Conservation (phyloP, 2,797 vertebrate species). For the Distichodus sexfasciatus region DNA sequence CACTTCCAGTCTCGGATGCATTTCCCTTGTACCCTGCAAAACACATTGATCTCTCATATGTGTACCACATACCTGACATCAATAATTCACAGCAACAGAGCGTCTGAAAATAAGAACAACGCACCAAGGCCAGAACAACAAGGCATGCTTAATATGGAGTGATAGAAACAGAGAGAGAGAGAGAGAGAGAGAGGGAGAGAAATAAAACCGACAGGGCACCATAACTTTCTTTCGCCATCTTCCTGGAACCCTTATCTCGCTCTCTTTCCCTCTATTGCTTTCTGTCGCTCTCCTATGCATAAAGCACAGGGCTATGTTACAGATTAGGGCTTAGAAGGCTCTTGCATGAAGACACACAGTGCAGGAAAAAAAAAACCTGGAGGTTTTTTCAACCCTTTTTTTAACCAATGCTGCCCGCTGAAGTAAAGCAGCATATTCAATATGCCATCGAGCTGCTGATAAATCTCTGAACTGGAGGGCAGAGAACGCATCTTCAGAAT, state of each 20-base stretch:
- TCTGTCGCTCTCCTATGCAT: background rate
- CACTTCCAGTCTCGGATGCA: background rate
- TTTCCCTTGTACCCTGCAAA: conserved; percentile 24
- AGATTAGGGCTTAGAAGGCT: conserved; percentile 1
- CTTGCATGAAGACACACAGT: conserved; percentile 9
- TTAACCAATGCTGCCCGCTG: conserved; percentile 78
- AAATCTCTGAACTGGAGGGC: conserved; percentile 58
- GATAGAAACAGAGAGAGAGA: conserved; percentile 2
- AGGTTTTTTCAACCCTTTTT: conserved; percentile 57
- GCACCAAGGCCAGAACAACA: conserved; percentile 18
- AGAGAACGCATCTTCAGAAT: conserved; percentile 59
- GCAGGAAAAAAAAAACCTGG: conserved; percentile 2
- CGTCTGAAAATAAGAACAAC: conserved; percentile 45
- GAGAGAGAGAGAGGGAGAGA: background rate
- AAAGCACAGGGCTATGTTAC: background rate
- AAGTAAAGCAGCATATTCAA: conserved; percentile 82
- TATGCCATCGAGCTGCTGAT: conserved; percentile 72
- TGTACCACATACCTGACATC: conserved; percentile 40
- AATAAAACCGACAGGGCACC: background rate
- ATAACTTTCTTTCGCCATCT: background rate
- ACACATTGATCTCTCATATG: conserved; percentile 34
- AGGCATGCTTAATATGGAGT: conserved; percentile 27
- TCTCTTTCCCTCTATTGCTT: background rate
- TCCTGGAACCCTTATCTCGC: background rate
- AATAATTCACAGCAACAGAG: conserved; percentile 47